Base-by-base conservation (phyloP, 2,888 invertebrate species). In the Halictus ligatus region DNA sequence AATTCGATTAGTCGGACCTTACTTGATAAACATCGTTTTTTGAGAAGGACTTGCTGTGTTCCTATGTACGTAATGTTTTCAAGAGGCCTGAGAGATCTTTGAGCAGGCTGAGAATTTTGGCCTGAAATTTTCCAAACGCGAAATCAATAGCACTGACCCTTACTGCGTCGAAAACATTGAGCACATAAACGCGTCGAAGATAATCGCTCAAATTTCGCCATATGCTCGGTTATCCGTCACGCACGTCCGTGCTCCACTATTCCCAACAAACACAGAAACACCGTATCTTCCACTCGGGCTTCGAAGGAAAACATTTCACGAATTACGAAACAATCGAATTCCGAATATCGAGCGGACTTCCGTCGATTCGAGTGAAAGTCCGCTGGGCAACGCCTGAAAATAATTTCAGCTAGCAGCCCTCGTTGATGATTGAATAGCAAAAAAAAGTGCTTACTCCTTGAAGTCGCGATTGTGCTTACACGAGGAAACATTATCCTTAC, bases 111-210 rank as follows among this genome's bases (percentile, higher is more conserved):
- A 35, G 5, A 5, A 35, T 35, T 5, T 35, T 12, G 6, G 1
- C 5, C 40, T 40, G n/a, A 43, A 71, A 71, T 74, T 78, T 72
- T 60, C 40, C 25, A 78, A 81, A 81, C 18, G n/a, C 43, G 54
- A 76, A 77, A 83, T 91, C 88, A 86, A 82, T 89, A 88, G 86
- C 91, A 91, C 83, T 91, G 91, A 92, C 90, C 91, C 89, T 81
- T 74, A 86, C 84, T 87, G 88, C 89, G 88, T 85, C 88, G 88
- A 91, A 71, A 43, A 84, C 84, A 87, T 87, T 86, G 87, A 80
- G 84, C 75, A 50, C 87, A 90, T 88, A 89, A 89, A 89, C 50
- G 64, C 60, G 43, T 40, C 75, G 40, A 67, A 78, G 77, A 80
- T 83, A 83, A 83, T 48, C 50, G 21, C 78, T 21, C 77, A 58